These are phyloP conservation scores for Forbesichthys agassizii DNA, from an alignment of 2,113 vertebrate species.

Conservation along the genomic window DNA sequence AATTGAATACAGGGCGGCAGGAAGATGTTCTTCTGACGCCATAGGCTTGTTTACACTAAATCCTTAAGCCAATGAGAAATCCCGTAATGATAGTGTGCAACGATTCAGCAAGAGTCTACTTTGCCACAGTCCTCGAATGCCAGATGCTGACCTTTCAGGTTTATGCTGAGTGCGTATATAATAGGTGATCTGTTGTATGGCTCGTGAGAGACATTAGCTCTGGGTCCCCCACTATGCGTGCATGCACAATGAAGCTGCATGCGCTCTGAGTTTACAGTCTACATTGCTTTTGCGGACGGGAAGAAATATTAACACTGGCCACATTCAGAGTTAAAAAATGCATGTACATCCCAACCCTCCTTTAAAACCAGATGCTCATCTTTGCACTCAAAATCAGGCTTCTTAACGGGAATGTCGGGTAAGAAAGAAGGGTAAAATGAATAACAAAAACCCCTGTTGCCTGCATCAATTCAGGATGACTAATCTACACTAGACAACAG, in stretches of 20 bases:
- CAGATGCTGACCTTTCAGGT: slow-evolving; percentile 22
- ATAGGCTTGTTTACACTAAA: slow-evolving; percentile 57
- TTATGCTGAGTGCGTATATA: slow-evolving; percentile 40
- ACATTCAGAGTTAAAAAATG: too few species aligned
- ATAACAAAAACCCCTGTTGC: not conserved
- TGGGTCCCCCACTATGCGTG: not conserved
- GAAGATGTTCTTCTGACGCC: slow-evolving; percentile 32
- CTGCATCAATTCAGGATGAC: not conserved
- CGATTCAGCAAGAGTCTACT: slow-evolving; percentile 18
- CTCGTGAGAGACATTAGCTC: slow-evolving; percentile 19
- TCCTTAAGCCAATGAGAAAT: slow-evolving; percentile 49
- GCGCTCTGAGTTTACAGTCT: not conserved
- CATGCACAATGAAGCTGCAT: too few species aligned
- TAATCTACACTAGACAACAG: not conserved
- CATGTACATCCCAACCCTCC: not conserved
- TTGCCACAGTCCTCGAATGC: slow-evolving; percentile 13
- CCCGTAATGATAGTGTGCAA: slow-evolving; percentile 39
- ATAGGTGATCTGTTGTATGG: slow-evolving; percentile 36
- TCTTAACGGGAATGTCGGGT: slow-evolving; percentile 10
- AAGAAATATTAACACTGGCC: too few species aligned
- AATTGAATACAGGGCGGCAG: slow-evolving; percentile 16
- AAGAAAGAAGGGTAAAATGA: not conserved
- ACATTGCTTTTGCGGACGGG: too few species aligned
- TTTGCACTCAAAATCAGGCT: not conserved
- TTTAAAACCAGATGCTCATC: not conserved